Evolutionary conservation across 2,113 vertebrate genomes (phyloP), one percentile per base, ranked within the genome.

Genomic region (Bubo bubo): DNA sequence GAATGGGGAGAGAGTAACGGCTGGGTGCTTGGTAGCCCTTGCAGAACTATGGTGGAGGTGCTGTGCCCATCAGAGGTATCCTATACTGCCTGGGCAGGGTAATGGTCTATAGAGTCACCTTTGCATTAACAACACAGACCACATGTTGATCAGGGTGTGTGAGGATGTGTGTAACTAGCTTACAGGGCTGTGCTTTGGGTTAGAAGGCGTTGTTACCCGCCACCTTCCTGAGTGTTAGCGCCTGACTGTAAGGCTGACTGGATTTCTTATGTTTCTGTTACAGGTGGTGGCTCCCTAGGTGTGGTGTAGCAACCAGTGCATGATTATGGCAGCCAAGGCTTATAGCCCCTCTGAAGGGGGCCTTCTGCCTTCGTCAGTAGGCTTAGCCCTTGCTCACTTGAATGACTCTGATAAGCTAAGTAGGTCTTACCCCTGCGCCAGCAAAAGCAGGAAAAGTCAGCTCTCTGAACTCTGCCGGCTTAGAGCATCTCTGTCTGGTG

Each of bases 401-500:
- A 34, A 16, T 6, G 4, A 71, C 16, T 71, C 80, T 2, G 88
- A 79, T n/a, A 37, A 96, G 68, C 91, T 98, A 14, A 98, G 97
- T 53, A 98, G 95, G 71, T 98, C 98, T 26, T 98, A 97, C 47
- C 98, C 98, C 12, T 94, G 88, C 41, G 94, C 94, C 22, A 95
- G 34, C 32, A 98, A 84, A 73, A 95, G 96, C 93, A 97, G 97
- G 60, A 98, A 90, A 79, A 97, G 70, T 13, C 97, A 94, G 17
- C 96, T 98, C 14, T 92, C 98, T 32, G 96, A 93, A 4, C 98
- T 98, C 64, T 98, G 98, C 79, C 97, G 64, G 86, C 97, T 97
- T 75, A 83, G 95, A 70, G 75, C 91, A 34, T 95, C 97, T 1
- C 86, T 99, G 32, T 93, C 97, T 17, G 98, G 99, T 99, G 88